These are phyloP conservation scores for Sorex fumeus DNA, from an alignment of 2,113 vertebrate species.

Conservation along the genomic window DNA sequence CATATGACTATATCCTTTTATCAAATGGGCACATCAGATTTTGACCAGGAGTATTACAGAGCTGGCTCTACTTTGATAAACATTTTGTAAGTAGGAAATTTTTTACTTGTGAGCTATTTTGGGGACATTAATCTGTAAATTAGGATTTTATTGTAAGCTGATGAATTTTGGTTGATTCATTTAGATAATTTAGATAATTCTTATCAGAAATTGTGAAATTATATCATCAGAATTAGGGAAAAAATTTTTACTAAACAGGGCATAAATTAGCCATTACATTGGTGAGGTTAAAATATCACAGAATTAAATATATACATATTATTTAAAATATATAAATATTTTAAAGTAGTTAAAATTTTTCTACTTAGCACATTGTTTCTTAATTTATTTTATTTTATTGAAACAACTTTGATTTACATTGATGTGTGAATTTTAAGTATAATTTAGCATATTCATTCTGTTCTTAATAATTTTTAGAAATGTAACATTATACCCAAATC, in stretches of 20 bases:
- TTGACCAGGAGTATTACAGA: conserved; percentile 1
- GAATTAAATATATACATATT: not conserved
- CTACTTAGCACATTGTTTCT: not conserved
- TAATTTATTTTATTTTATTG: not conserved
- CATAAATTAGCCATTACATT: not conserved
- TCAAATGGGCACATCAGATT: not conserved
- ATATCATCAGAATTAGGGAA: not conserved
- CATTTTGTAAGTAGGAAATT: not conserved
- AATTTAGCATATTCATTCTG: not conserved
- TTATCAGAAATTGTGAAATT: conserved; percentile 40
- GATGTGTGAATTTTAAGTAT: not conserved
- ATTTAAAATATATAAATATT: not conserved
- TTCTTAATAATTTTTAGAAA: not conserved
- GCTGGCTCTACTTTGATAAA: not conserved
- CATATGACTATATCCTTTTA: not conserved
- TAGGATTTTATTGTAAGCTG: conserved; percentile 55
- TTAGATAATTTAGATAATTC: conserved; percentile 33
- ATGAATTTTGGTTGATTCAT: conserved; percentile 26
- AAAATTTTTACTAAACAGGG: conserved; percentile 20
- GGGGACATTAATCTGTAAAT: conserved; percentile 8
- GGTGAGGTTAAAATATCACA: not conserved
- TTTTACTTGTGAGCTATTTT: conserved; percentile 4
- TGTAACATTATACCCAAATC: not conserved
- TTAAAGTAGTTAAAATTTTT: not conserved
- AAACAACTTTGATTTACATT: not conserved